phyloP scores from a whole-genome alignment of 1,140 invertebrate species.

The Caenorhabditis inopinata region DNA sequence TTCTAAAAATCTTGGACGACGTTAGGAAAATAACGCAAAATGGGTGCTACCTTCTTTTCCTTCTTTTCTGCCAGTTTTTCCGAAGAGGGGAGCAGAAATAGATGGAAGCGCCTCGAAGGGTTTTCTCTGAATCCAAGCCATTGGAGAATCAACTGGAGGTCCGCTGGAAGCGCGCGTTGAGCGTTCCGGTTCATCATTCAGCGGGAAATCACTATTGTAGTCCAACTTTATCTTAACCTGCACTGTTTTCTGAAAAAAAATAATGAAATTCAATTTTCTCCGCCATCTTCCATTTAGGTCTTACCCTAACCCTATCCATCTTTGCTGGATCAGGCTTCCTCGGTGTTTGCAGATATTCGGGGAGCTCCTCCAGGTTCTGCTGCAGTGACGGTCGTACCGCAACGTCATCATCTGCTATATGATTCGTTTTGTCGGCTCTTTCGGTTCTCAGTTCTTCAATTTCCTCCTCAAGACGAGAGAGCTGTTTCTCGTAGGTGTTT shows the following conservation, averaged over 20 bases:
- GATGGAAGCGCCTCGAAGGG: background rate
- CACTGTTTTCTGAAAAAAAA: background rate
- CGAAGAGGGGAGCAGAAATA: background rate
- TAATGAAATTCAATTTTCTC: background rate
- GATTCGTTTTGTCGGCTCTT: background rate
- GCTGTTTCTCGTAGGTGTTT: background rate
- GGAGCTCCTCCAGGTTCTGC: background rate
- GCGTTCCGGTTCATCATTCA: background rate
- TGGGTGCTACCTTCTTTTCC: too few species aligned
- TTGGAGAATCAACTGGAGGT: background rate
- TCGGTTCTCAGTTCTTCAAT: background rate
- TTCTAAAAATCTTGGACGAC: too few species aligned
- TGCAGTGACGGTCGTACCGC: background rate
- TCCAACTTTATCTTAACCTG: background rate
- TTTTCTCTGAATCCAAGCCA: background rate
- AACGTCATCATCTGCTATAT: background rate
- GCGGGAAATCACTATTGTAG: background rate
- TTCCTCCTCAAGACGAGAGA: background rate
- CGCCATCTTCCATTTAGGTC: background rate
- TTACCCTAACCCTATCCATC: background rate
- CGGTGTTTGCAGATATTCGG: background rate
- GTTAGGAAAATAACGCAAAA: too few species aligned
- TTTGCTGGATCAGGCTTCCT: conserved; percentile 8
- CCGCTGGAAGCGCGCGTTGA: background rate
- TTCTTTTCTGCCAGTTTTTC: background rate